A percentile compares a stretch with the other conserved stretches of the same genome.
These are phyloP conservation scores for Chionis minor DNA, from an alignment of 2,113 vertebrate genomes.

Conservation along the genomic window DNA sequence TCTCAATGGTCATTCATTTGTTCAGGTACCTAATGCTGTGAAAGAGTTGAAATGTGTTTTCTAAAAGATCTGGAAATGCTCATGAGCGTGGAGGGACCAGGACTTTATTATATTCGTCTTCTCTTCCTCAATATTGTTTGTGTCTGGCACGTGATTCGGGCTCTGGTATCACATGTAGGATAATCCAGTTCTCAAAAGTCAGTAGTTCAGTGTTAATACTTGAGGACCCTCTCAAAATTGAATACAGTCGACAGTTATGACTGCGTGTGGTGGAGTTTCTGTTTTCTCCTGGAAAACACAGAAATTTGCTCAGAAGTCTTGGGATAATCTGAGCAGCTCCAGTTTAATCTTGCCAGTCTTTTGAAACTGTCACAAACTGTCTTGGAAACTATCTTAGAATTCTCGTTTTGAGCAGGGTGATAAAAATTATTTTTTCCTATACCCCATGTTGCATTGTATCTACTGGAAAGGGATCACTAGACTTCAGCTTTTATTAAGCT, in stretches of 20 bases:
- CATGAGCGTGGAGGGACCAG: rapidly evolving
- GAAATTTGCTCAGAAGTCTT: not conserved
- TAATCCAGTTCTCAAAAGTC: not conserved
- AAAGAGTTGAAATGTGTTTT: not conserved
- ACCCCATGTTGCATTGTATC: not conserved
- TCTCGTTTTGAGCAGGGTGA: not conserved
- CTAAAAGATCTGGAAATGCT: not conserved
- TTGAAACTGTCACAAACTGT: not conserved
- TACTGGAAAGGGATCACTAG: not conserved
- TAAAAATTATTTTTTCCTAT: not conserved
- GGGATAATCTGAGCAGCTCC: not conserved
- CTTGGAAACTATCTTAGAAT: not conserved
- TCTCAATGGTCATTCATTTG: not conserved
- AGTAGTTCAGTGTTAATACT: not conserved
- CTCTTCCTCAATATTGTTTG: not conserved
- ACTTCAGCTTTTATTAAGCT: not conserved
- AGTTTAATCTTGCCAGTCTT: not conserved
- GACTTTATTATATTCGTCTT: not conserved
- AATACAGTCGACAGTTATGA: not conserved
- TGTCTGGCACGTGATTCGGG: not conserved
- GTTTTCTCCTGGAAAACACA: not conserved
- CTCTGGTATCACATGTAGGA: not conserved
- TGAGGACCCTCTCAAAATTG: not conserved
- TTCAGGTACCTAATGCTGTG: not conserved
- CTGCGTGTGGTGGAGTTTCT: not conserved